Percentiles rank a stretch among this genome's conserved stretches.
Evolutionary conservation across 2,113 vertebrate species (phyloP).

Genomic region (Zootoca vivipara): DNA sequence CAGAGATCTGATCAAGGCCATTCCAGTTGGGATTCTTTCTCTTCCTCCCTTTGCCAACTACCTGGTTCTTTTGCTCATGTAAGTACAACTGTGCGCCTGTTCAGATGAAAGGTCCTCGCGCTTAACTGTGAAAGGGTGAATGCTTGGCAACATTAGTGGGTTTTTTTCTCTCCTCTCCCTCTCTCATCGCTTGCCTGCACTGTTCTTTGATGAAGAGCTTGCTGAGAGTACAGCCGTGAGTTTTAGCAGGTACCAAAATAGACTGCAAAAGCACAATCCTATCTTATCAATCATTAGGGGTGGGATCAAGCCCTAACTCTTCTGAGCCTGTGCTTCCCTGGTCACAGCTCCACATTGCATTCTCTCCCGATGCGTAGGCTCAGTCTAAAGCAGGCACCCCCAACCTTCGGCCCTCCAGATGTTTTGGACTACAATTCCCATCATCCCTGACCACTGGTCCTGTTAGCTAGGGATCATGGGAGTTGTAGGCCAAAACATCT

Average conservation of each 20-base stretch:
- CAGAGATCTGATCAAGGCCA: conserved; percentile 85
- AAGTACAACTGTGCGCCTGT: conserved; percentile 71
- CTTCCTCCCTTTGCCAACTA: conserved; percentile 96
- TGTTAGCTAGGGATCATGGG: no score
- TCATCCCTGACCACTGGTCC: no score
- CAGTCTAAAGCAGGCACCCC: no score
- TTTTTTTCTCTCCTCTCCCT: not conserved
- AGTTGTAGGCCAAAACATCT: no score
- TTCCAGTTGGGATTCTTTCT: conserved; percentile 86
- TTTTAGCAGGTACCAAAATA: conserved; percentile 11
- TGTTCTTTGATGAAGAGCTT: not conserved
- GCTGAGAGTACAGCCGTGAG: not conserved
- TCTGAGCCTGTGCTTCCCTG: not conserved
- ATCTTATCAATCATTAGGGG: not conserved
- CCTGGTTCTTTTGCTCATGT: conserved; percentile 92
- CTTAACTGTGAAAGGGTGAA: not conserved
- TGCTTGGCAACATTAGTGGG: fast-evolving
- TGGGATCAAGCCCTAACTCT: not conserved
- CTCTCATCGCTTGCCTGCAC: not conserved
- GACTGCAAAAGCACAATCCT: not conserved
- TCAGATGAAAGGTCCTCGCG: not conserved
- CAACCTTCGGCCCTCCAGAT: no score
- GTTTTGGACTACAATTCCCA: no score
- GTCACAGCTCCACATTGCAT: not conserved
- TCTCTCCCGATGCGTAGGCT: not conserved